Conservation (phyloP, 2,797 vertebrate species). For the Dipus sagitta region DNA sequence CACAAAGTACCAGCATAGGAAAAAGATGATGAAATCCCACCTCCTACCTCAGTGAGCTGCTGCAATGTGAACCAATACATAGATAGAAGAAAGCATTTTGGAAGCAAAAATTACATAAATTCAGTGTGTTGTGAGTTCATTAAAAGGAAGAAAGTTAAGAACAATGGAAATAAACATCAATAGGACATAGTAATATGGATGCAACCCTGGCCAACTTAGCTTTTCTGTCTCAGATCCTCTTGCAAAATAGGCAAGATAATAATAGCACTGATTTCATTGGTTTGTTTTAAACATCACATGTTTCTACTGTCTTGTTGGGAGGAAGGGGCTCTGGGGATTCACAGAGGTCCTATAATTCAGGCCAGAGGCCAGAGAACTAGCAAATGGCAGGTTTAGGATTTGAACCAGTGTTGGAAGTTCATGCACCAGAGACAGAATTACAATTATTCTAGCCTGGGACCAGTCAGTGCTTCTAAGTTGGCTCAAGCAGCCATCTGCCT, state of each 20-base stretch:
- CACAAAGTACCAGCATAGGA: too few relatives aligned
- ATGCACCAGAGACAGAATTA: neutral
- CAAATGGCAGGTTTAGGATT: neutral
- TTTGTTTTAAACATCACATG: conserved; percentile 8
- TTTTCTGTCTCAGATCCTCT: neutral
- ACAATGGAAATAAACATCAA: neutral
- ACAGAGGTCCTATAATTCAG: neutral
- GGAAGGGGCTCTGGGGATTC: neutral
- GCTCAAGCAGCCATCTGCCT: neutral
- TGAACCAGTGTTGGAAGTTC: neutral
- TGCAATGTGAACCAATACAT: neutral
- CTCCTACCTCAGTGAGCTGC: neutral
- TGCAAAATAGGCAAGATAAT: neutral
- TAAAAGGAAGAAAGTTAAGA: neutral
- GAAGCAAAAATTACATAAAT: neutral
- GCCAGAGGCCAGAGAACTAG: neutral
- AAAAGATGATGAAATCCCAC: neutral
- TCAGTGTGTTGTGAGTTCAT: neutral
- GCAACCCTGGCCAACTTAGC: neutral
- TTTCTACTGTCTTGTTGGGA: neutral
- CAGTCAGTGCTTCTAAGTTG: neutral
- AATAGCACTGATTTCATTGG: neutral
- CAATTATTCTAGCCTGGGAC: neutral
- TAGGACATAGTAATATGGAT: neutral
- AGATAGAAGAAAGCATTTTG: neutral